Conservation (phyloP, 2,113 vertebrate genomes). For the Perca schrenkii region DNA sequence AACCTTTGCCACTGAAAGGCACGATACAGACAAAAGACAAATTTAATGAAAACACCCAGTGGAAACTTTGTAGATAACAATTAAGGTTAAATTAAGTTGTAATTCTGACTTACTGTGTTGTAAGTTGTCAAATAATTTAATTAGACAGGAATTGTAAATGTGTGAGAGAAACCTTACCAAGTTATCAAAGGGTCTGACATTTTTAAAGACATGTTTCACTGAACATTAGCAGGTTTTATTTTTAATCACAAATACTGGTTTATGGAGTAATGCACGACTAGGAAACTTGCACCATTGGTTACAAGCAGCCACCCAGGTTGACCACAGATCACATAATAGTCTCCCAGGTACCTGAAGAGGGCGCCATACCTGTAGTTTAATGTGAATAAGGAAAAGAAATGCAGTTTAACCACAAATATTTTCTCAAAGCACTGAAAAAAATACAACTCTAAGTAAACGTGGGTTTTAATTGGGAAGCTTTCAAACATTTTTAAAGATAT, state of each 20-base stretch:
- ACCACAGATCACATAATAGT: neutral
- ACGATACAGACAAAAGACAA: slow-evolving; percentile 38
- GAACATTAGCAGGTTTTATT: neutral
- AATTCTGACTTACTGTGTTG: neutral
- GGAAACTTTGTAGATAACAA: slow-evolving; percentile 23
- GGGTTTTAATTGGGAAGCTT: no score
- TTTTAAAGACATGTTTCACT: neutral
- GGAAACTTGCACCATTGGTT: neutral
- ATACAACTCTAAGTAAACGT: neutral
- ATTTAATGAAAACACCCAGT: slow-evolving; percentile 23
- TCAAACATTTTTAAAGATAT: no score
- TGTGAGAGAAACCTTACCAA: neutral
- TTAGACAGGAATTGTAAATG: neutral
- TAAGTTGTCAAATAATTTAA: neutral
- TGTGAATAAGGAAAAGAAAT: neutral
- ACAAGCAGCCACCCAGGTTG: neutral
- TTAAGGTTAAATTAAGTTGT: slow-evolving; percentile 7
- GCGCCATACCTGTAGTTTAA: neutral
- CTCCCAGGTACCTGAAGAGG: slow-evolving; percentile 18
- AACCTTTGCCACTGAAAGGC: slow-evolving; percentile 36
- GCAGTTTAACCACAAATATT: slow-evolving; percentile 1
- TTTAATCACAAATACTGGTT: neutral
- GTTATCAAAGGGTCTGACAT: neutral
- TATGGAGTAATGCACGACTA: neutral
- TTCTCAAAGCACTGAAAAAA: neutral